Base-by-base conservation (phyloP, 2,797 vertebrate species). In the Chloroceryle inda region DNA sequence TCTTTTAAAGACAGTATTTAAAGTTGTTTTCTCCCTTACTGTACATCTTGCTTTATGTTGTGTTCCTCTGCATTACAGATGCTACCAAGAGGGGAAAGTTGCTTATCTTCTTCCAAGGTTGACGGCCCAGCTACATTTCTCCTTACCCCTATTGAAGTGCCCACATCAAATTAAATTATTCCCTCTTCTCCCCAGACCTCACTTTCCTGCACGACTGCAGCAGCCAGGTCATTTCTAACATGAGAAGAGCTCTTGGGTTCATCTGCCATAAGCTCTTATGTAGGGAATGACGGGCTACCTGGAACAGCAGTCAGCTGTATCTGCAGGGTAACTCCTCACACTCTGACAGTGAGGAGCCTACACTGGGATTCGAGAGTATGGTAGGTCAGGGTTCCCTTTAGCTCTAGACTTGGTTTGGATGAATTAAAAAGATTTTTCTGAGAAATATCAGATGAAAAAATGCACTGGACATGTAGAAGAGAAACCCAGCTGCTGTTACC, bases 141-240 rank as follows among this genome's bases (percentile, higher is more conserved):
- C 52, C 63, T 44, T 44, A 6, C 10, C n/a, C 9, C 10, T 66
- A 47, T 62, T 38, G 23, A 77, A 76, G 16, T 42, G 27, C 11
- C 15, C 42, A 59, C 17, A 42, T 21, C 10, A 49, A 68, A 42
- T 5, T 62, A 29, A 63, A 52, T 23, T 24, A 50, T 19, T 3
- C 67, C 24, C 24, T 75, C 7, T 69, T 55, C 7, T 10, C 6
- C 1, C 10, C 1, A 1, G 22, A 31, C 1, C 6, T 27, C 8
- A 2, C 12, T 72, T 81, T 47, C 27, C 19, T 77, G 7, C 27
- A 33, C 8, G 38, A 38, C 13, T 31, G 10, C 20, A 77, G 33
- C 52, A 85, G 38, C 9, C 22, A 71, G 26, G 20, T 29, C 1
- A 13, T 19, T 78, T 78, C 81, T 63, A 84, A 20, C 24, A 52